Evolutionary conservation across 2,888 invertebrate species (phyloP), one percentile per base, ranked within the genome.

Genomic region (Diadromus collaris): DNA sequence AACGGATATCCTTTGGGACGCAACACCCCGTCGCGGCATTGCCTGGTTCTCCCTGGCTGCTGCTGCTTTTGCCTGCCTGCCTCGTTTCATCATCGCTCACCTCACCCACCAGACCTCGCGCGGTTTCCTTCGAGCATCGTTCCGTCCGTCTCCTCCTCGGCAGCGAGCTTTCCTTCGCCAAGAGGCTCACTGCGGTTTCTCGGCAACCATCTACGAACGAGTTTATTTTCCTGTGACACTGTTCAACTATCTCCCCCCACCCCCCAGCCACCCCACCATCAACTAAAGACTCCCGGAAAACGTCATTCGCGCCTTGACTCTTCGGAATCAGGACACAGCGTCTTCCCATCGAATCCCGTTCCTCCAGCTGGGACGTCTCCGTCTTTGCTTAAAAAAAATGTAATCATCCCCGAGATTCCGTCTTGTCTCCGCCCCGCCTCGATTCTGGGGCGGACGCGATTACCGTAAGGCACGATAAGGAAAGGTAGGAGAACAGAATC

Each of bases 1-100:
- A 54, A 77, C 69, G 67, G 68, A 78, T 80, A 75, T 80, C 78
- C 78, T 78, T 71, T 68, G 70, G 80, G 78, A 75, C 78, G 56
- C 73, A 72, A 77, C 74, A 74, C 69, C 64, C 74, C 46, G 60
- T 74, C 70, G 21, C 70, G 32, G 61, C 54, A 70, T 65, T 61
- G 65, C 78, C 46, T 64, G 48, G 46, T 24, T 27, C 60, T 73
- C 46, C 58, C 58, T 32, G 24, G 10, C 51, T 51, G 21, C 24
- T 19, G 24, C 54, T 63, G 54, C 29, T 24, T 54, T 16, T 56
- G 29, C 54, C 16, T 29, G 51, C 51, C 41, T 58, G 41, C 60
- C 48, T 38, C 63, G 38, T 38, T 38, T 71, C 51, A 54, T 44
- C 32, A 4, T 38, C 48, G 44, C 10, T 60, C 21, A 51, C 2